Evolutionary conservation across 2,113 vertebrate genomes (phyloP), one percentile per base, ranked within the genome.

Genomic region (Octodon degus): DNA sequence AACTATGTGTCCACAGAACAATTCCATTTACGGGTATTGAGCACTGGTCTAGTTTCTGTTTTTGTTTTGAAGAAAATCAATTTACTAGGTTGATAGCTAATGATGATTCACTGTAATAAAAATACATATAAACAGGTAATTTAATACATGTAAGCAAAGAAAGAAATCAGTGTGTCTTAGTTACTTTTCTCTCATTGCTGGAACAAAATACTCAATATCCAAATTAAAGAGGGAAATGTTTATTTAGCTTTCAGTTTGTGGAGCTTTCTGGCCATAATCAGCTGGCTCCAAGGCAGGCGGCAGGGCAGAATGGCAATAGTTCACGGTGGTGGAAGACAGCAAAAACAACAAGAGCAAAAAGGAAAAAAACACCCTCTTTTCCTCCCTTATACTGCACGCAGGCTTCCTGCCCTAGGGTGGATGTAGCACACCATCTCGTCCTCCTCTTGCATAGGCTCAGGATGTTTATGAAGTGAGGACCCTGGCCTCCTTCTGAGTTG

Each of bases 31-130:
- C n/a, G 19, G 22, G 17, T 74, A 5, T 8, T 84, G 92, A 80
- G 34, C 20, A 5, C 30, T 72, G 40, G 7, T 6, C 5, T 47
- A 62, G 5, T 16, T 34, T 68, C 58, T 76, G 37, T 37, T 88
- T 79, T 76, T 76, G 9, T 27, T 76, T 76, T 72, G 13, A 68
- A 82, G 43, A 91, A 97, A 89, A 83, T 79, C 22, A 93, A 1
- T 93, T 87, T 94, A 20, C 65, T 95, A 22, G 9, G 14, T 81
- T 90, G 72, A 91, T 40, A 74, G 77, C 8, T 20, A 37, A 68
- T 63, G 25, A 53, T 8, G 1, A 4, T 19, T 70, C 80, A 12
- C 11, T 55, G 16, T 32, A 91, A 53, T 81, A 84, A 85, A 87
- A 80, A 91, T 86, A 55, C 20, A 50, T 74, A 12, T 24, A 90